Base-by-base conservation (phyloP, 2,113 vertebrate genomes). In the Hippopotamus amphibius region DNA sequence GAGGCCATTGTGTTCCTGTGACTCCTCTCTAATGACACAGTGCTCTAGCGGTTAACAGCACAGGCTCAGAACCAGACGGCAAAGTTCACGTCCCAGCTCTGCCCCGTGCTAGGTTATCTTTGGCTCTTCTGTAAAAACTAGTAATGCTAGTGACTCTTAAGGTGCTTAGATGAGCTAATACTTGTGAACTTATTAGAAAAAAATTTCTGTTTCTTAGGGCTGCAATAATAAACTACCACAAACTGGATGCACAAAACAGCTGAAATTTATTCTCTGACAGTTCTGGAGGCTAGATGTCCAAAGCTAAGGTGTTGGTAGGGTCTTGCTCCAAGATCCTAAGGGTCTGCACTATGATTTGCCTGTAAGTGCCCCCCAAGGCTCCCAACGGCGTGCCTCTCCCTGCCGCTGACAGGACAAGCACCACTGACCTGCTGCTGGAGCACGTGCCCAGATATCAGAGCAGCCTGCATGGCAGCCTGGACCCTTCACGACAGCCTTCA, bases 1-100 rank as follows among this genome's bases (percentile, higher is more conserved):
- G 7, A 37, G 30, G 10, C 1, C n/a, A 8, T 16, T n/a, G 14
- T 16, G 0, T 69, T 11, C 28, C 0, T 2, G 11, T 2, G 0
- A 3, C 13, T 26, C 9, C 37, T 26, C 43, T 50, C 43, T 22
- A 46, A 17, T 4, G 59, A 82, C 33, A 6, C 37, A 17, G 24
- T 9, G 28, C n/a, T 7, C 15, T 4, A 2, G 15, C 43, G 68
- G 10, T 15, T 65, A 43, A 28, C 46, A 50, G 28, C 14, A 24
- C 10, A 83, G 88, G 1, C 95, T 94, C 55, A 14, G 5, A 55
- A 53, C 22, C 19, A 46, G 53, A 55, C 12, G 61, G 41, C 28
- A 30, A 13, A n/a, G 8, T 71, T 65, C n/a, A 46, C 5, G 66
- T n/a, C 68, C 26, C 48, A 82, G 65, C 66, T 72, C 10, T 81